Percentiles rank a stretch among this genome's conserved stretches.
Evolutionary conservation across 2,888 invertebrate genomes (phyloP).

Genomic region (Hemistola chrysoprasaria): DNA sequence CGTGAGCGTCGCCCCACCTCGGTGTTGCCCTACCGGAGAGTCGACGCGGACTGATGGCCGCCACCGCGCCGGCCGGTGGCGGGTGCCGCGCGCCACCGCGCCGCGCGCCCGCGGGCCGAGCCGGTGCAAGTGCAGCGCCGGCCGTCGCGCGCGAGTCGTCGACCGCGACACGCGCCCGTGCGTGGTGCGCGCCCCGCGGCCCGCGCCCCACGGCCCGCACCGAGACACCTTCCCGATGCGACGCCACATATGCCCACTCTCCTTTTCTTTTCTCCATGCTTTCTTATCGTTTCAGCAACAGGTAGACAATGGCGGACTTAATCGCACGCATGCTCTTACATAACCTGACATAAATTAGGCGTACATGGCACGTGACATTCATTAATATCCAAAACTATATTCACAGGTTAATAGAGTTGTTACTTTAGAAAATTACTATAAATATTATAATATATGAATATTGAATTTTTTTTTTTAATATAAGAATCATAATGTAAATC

Average conservation of each 20-base stretch:
- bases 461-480: no score
- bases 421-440: no score
- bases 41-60: slow-evolving; percentile 61
- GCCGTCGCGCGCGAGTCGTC: slow-evolving; percentile 40
- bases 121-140: slow-evolving; percentile 55
- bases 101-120: slow-evolving; percentile 28
- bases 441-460: no score
- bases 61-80: slow-evolving; percentile 27
- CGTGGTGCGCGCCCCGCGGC: neutral
- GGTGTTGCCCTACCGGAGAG: slow-evolving; percentile 60
- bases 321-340: no score
- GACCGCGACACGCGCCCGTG: slow-evolving; percentile 21
- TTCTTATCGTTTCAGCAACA: slow-evolving; percentile 17
- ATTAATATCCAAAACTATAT: no score
- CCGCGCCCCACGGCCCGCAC: neutral
- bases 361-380: no score
- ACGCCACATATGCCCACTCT: neutral
- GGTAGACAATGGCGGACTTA: slow-evolving; percentile 1
- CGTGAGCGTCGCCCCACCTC: slow-evolving; percentile 36
- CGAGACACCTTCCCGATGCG: neutral
- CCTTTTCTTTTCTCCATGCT: slow-evolving; percentile 8
- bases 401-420: no score
- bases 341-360: no score
- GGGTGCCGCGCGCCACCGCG: slow-evolving; percentile 29
- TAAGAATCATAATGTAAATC: no score